Base-by-base conservation (phyloP, 1,140 invertebrate species). In the Drosophila sturtevanti region DNA sequence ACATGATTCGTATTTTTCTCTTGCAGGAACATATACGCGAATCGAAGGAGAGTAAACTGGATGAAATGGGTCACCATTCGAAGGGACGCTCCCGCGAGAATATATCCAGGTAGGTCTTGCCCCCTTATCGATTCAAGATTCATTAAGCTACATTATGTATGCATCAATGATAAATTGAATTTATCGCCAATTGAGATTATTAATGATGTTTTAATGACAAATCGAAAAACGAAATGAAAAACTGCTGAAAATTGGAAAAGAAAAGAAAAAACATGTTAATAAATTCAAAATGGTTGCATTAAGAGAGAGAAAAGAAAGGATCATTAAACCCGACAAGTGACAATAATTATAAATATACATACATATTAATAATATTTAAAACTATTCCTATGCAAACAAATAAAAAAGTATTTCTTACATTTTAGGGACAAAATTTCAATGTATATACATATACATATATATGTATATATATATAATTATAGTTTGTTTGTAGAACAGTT, bases 21-120 rank as follows among this genome's bases (percentile, higher is more conserved):
- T 81, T 87, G 5, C 92, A 97, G 96, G 96, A 96, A 79, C 95
- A 96, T 90, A 95, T 97, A 73, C 93, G 95, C 2, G 95, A 96
- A 79, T 97, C 96, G 1, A 94, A 96, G 64, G 96, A 96, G 82
- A 95, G 95, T 79, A 93, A 95, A 37, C 91, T 97, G 66, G 95
- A 96, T 87, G 94, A 95, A 71, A 91, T 96, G 21, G 95, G 95
- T 1, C 93, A 93, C 75, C 92, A 80, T 60, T 92, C 91, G 31
- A 91, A 91, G 69, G 89, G 76, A 16, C 89, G 91, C 35, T 92
- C 91, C 14, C 66, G 91, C 35, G 91, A 92, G 62, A 92, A 92
- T 69, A 78, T 92, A 75, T 89, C 90, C 74, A 91, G 90, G 91
- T 92, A 59, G 79, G 90, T 77, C 24, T 24, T 1, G n/a, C n/a